These are phyloP conservation scores for Patella depressa DNA, from an alignment of 2,888 invertebrate species.

Conservation along the genomic window DNA sequence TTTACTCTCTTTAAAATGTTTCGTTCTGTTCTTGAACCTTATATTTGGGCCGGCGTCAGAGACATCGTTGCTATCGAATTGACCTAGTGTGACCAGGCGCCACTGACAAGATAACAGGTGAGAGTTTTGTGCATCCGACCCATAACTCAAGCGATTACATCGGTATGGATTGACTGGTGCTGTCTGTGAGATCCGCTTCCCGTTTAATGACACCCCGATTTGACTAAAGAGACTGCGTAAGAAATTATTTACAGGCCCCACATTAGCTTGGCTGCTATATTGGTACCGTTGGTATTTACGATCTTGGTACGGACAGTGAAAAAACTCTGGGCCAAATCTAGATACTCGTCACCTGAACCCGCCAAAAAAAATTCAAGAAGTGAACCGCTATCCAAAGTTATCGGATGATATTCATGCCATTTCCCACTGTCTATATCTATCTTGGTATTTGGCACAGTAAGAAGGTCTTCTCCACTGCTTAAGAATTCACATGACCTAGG, in stretches of 20 bases:
- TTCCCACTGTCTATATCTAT: background rate
- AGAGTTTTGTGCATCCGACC: background rate
- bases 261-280: background rate
- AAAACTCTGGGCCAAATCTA: background rate
- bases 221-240: background rate
- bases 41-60: background rate
- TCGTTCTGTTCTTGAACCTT: background rate
- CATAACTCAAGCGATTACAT: background rate
- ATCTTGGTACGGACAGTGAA: background rate
- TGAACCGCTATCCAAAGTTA: background rate
- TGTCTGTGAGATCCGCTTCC: background rate
- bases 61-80: background rate
- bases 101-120: background rate
- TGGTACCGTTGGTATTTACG: background rate
- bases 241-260: background rate
- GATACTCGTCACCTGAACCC: background rate
- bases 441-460: background rate
- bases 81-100: background rate
- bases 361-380: background rate
- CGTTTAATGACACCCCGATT: background rate
- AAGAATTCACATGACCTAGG: background rate
- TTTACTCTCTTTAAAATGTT: background rate
- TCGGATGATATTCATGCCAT: background rate
- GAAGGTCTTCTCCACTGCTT: background rate
- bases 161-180: background rate